Base-by-base conservation (phyloP, 2,113 vertebrate genomes). In the Phaethornis superciliosus region DNA sequence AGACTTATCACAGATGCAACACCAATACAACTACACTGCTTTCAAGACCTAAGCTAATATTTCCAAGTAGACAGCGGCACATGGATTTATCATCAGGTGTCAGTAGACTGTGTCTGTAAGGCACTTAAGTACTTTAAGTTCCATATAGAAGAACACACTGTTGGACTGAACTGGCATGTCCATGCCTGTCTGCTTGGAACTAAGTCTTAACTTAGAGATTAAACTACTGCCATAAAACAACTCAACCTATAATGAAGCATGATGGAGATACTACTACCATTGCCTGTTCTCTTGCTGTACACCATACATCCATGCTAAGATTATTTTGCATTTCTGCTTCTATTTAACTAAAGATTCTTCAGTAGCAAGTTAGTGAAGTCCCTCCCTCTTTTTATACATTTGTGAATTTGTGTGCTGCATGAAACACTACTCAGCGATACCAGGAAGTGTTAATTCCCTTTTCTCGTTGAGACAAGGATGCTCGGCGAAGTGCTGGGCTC, bases 121-220 rank as follows among this genome's bases (percentile, higher is more conserved):
- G 7, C 74, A 44, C 15, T 30, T 51, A 79, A 40, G 40, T 40
- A 40, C 40, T 59, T n/a, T 15, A 40, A 63, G 33, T n/a, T 72
- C 49, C 24, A 13, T 1, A 2, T 2, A 6, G 27, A 74, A 91
- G 16, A 4, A 46, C 13, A 27, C 21, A 16, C 23, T 5, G 10
- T 9, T 30, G 24, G n/a, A 33, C 12, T 67, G 51, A 60, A 37
- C 32, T 12, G 27, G 26, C 22, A 24, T 19, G 33, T 68, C 40
- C 15, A 30, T 0, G 1, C 8, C 51, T 23, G 8, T 23, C 30
- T 51, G 16, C 18, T 67, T 28, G 4, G 1, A 33, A 20, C 16
- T 27, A 79, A 52, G 35, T 33, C 27, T 0, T 52, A 28, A 56
- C 27, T 23, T 7, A 12, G 23, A 46, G 24, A 58, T 30, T 26